Evolutionary conservation across 1,140 invertebrate species (phyloP), one percentile per base, ranked within the genome.

Genomic region (Aphidius ervi): DNA sequence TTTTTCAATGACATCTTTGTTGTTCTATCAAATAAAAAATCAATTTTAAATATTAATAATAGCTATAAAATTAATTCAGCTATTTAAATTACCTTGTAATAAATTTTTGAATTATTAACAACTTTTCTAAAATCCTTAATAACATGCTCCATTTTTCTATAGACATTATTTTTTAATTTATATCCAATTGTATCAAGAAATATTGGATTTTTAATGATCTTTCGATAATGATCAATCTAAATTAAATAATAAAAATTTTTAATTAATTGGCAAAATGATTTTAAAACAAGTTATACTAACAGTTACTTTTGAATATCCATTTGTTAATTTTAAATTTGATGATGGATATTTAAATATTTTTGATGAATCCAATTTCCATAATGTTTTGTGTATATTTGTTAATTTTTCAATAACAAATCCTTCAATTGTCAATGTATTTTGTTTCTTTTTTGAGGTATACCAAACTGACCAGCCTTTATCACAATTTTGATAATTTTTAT

Each of bases 101-200:
- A 70, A n/a, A 69, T 31, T 61, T 62, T 70, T 7, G 71, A 72
- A 59, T 71, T 74, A 43, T 68, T 58, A 54, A 70, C 59, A n/a
- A 70, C 70, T 39, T 67, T 65, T 58, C 71, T 66, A 47, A 76
- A 77, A 66, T 76, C 74, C 56, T 65, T 65, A n/a, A 74, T 58
- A 10, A 64, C 68, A 37, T 75, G 68, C 42, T 74, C 74, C 16
- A 73, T 65, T 59, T 73, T 76, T 8, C 67, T 67, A 8, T 77
- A 77, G 43, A 68, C 63, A 40, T 67, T 67, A 65, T 73, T 75
- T 55, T 71, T 76, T 39, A 76, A 56, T 46, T 77, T 77, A 37
- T 73, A 74, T 4, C 66, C 71, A 48, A 76, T 68, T 9, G 73
- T 74, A 55, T 74, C 72, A 3, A 75, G 63, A 61, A 74, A 74